These are phyloP conservation scores for Nemapogon koenigi DNA, from an alignment of 2,888 invertebrate genomes.

Conservation along the genomic window DNA sequence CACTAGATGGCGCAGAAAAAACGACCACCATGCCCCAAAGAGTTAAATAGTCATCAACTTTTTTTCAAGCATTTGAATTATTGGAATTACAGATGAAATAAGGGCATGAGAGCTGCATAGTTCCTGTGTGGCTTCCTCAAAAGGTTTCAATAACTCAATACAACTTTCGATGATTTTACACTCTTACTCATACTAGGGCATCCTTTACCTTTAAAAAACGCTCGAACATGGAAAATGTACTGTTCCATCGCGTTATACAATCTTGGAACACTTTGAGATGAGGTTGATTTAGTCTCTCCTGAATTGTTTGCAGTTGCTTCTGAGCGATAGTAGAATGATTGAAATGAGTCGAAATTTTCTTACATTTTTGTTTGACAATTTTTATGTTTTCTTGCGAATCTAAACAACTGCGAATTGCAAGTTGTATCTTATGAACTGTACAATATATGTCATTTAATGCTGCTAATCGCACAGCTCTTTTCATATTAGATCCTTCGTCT, in stretches of 20 bases:
- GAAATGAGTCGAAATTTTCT: slow-evolving; percentile 20
- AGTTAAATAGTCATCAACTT: slow-evolving; percentile 20
- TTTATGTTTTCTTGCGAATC: slow-evolving; percentile 17
- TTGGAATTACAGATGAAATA: slow-evolving; percentile 16
- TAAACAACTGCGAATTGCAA: slow-evolving; percentile 17
- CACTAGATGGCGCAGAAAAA: too few species aligned
- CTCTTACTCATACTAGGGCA: slow-evolving; percentile 15
- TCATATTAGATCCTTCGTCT: slow-evolving; percentile 22
- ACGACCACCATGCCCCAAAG: too few species aligned
- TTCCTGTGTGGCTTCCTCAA: slow-evolving; percentile 17
- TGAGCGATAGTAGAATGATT: slow-evolving; percentile 23
- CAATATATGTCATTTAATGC: slow-evolving; percentile 17
- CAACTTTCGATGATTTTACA: slow-evolving; percentile 20
- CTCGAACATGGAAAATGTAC: slow-evolving; percentile 15
- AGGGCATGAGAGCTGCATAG: slow-evolving; percentile 19
- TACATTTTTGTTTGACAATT: slow-evolving; percentile 20
- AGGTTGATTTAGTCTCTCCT: slow-evolving; percentile 20
- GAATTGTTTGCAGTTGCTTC: slow-evolving; percentile 19
- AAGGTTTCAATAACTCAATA: slow-evolving; percentile 16
- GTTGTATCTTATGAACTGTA: slow-evolving; percentile 20
- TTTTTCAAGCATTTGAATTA: slow-evolving; percentile 19
- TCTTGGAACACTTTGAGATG: slow-evolving; percentile 20
- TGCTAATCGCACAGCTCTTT: slow-evolving; percentile 18
- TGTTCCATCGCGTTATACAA: slow-evolving; percentile 23
- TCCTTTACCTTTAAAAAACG: background rate